Conservation (phyloP, 2,797 vertebrate species). For the Thunnus albacares region DNA sequence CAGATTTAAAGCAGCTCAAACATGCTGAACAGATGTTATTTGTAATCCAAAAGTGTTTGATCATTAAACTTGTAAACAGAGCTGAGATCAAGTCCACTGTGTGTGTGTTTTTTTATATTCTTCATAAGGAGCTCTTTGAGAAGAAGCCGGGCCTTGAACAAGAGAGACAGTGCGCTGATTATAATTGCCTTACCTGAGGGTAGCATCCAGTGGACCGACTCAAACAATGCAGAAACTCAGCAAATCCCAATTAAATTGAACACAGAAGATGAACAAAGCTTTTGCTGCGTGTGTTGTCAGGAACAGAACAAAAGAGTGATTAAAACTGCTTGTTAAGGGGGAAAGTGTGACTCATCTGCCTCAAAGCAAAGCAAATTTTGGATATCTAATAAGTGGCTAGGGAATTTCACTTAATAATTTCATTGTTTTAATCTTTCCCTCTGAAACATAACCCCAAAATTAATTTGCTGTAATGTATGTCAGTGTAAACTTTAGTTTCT, state of each 20-base stretch:
- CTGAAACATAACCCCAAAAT: slow-evolving; percentile 35
- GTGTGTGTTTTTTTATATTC: slow-evolving; percentile 2
- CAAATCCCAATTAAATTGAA: slow-evolving; percentile 76
- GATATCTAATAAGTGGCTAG: slow-evolving; percentile 66
- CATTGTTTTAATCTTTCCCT: slow-evolving; percentile 47
- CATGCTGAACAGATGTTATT: slow-evolving; percentile 60
- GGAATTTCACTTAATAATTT: slow-evolving; percentile 56
- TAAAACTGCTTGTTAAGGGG: slow-evolving; percentile 71
- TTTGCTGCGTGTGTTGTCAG: slow-evolving; percentile 55
- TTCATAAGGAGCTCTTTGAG: slow-evolving; percentile 52
- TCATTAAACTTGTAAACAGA: slow-evolving; percentile 67
- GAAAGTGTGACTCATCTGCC: slow-evolving; percentile 61
- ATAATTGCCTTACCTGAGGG: slow-evolving; percentile 81
- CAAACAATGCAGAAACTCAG: slow-evolving; percentile 61
- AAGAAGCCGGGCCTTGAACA: slow-evolving; percentile 34
- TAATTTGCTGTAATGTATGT: slow-evolving; percentile 16
- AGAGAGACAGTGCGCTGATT: slow-evolving; percentile 39
- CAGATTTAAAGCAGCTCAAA: slow-evolving; percentile 43
- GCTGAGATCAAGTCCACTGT: background rate
- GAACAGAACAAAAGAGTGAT: slow-evolving; percentile 76
- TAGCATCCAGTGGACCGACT: slow-evolving; percentile 62
- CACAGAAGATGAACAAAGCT: slow-evolving; percentile 61
- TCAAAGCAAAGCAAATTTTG: slow-evolving; percentile 68
- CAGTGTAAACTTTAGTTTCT: slow-evolving; percentile 1
- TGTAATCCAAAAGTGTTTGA: slow-evolving; percentile 63